A percentile compares a stretch with the other conserved stretches of the same genome.
Evolutionary conservation across 2,113 vertebrate genomes (phyloP).

Genomic region (Phasianus colchicus): DNA sequence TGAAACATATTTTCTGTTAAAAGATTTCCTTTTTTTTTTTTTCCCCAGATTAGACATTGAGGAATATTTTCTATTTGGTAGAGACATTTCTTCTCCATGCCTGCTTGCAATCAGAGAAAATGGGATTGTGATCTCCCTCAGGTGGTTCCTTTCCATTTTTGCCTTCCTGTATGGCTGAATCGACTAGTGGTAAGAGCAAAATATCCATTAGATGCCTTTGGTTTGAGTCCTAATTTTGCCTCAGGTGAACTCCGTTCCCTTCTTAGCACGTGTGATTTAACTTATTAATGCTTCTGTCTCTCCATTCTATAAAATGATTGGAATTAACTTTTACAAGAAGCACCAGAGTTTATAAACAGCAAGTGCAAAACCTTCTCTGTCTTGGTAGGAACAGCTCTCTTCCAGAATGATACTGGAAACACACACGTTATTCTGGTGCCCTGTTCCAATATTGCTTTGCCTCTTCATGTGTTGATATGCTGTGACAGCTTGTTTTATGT

Average conservation of each 20-base stretch:
- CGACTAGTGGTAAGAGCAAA: not conserved
- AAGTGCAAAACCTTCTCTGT: not conserved
- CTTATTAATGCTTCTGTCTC: constrained; percentile 36
- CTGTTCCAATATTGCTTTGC: not conserved
- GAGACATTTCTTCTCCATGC: not conserved
- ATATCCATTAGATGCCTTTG: not conserved
- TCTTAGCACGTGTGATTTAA: constrained; percentile 44
- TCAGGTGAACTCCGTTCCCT: constrained; percentile 34
- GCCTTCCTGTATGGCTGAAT: not conserved
- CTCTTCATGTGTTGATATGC: not conserved
- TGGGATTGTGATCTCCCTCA: not conserved
- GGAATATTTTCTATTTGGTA: not conserved
- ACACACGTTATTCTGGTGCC: not conserved
- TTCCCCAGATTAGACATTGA: fast-evolving
- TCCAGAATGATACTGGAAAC: not conserved
- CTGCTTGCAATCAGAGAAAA: not conserved
- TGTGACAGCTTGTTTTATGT: not conserved
- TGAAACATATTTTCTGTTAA: not conserved
- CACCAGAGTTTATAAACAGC: not conserved
- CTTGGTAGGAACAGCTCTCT: not conserved
- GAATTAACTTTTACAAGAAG: constrained; percentile 5
- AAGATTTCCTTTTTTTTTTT: not conserved
- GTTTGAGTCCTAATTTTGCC: constrained; percentile 37
- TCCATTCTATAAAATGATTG: not conserved
- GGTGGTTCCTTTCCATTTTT: not conserved